phyloP scores from a whole-genome alignment of 2,888 invertebrate species.

The Diarsia rubi region DNA sequence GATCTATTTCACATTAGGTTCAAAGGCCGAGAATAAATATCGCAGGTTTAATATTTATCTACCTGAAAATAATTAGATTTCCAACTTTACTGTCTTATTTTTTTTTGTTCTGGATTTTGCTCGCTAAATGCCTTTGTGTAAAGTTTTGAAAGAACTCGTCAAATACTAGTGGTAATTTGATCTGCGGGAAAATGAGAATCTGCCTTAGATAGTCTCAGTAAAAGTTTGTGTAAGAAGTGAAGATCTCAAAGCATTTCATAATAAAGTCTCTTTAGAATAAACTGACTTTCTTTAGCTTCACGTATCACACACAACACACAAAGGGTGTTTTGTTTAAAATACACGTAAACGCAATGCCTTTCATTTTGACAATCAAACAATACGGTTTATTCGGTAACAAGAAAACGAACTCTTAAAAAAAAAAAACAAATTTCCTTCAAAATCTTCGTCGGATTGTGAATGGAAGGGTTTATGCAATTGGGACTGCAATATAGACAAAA shows the following conservation, averaged over 20 bases:
- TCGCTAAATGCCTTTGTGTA: conserved; percentile 23
- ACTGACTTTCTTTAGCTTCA: too few species aligned
- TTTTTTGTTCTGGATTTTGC: conserved; percentile 11
- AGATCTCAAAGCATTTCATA: conserved; percentile 4
- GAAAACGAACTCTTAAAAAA: too few species aligned
- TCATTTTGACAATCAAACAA: background rate
- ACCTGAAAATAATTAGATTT: conserved; percentile 29
- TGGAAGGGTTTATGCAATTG: background rate
- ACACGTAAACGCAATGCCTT: background rate
- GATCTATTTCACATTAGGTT: conserved; percentile 21
- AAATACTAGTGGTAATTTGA: conserved; percentile 20
- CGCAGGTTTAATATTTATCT: conserved; percentile 22
- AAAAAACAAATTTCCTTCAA: background rate
- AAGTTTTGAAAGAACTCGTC: conserved; percentile 34
- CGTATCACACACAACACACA: too few species aligned
- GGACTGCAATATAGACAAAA: background rate
- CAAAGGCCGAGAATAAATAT: conserved; percentile 26
- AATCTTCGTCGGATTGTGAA: background rate
- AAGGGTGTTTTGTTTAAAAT: background rate
- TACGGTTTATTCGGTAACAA: too few species aligned
- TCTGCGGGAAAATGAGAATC: conserved; percentile 12
- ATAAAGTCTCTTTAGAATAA: background rate
- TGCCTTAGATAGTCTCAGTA: conserved; percentile 4
- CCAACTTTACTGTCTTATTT: background rate
- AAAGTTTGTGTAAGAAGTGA: conserved; percentile 4